A percentile compares a stretch with the other conserved stretches of the same genome.
These are phyloP conservation scores for Mylabris phalerata DNA, from an alignment of 1,140 invertebrate species.

Conservation along the genomic window DNA sequence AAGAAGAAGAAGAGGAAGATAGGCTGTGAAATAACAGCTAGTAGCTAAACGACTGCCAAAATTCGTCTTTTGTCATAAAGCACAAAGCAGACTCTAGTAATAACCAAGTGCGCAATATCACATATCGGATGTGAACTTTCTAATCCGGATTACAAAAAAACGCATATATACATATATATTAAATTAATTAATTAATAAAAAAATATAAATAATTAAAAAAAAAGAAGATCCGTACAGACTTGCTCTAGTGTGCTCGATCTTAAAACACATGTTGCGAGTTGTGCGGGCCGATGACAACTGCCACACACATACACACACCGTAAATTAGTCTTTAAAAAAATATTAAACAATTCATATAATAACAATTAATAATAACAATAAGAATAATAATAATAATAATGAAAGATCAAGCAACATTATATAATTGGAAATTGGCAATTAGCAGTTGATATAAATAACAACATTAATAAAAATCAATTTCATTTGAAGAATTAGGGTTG, in stretches of 20 bases:
- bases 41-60: conserved; percentile 37
- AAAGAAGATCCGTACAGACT: conserved; percentile 4
- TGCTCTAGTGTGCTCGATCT: conserved; percentile 10
- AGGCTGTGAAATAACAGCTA: conserved; percentile 59
- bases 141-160: too few species aligned
- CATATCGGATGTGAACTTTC: conserved; percentile 35
- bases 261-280: conserved; percentile 10
- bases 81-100: conserved; percentile 34
- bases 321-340: conserved; percentile 4
- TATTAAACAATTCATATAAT: not conserved
- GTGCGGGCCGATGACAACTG: conserved; percentile 9
- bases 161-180: too few species aligned
- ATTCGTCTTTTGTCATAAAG: conserved; percentile 21
- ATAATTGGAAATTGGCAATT: too few species aligned
- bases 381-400: conserved; percentile 4
- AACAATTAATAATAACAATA: conserved; percentile 10
- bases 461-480: too few species aligned
- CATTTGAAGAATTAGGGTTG: not conserved
- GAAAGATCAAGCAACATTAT: conserved; percentile 2
- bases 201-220: too few species aligned
- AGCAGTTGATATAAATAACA: too few species aligned
- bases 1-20: conserved; percentile 71
- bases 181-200: too few species aligned
- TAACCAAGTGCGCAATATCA: conserved; percentile 32
- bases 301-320: conserved; percentile 6